Percentiles rank a stretch among this genome's conserved stretches.
Evolutionary conservation across 2,797 vertebrate species (phyloP).

Genomic region (Selene dorsalis): DNA sequence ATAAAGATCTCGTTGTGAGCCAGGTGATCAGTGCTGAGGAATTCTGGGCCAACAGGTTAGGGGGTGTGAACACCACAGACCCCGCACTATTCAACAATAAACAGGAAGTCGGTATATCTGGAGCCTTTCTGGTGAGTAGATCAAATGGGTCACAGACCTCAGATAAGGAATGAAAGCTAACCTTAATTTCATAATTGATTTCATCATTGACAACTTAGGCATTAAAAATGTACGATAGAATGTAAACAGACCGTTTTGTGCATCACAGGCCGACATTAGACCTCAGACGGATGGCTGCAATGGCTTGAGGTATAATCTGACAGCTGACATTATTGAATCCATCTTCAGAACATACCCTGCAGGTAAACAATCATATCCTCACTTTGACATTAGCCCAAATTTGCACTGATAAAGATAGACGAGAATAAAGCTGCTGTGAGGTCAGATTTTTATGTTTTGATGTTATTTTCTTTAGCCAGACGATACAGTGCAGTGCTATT

Average conservation of each 20-base stretch:
- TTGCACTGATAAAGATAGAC: background rate
- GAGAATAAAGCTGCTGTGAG: background rate
- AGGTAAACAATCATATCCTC: constrained; percentile 81
- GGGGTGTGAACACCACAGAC: constrained; percentile 88
- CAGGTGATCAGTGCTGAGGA: constrained; percentile 99
- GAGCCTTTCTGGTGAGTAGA: constrained; percentile 94
- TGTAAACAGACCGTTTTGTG: constrained; percentile 30
- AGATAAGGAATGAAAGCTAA: background rate
- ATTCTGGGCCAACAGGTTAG: constrained; percentile 97
- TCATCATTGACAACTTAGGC: background rate
- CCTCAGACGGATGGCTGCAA: constrained; percentile 99
- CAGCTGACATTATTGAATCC: constrained; percentile 97
- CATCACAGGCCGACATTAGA: constrained; percentile 93
- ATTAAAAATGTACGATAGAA: background rate
- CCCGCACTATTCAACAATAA: constrained; percentile 86
- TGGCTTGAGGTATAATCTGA: constrained; percentile 96
- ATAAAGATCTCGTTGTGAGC: constrained; percentile 99
- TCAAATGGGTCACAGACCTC: background rate
- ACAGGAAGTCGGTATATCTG: constrained; percentile 98
- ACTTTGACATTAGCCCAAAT: background rate
- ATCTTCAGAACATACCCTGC: constrained; percentile 99
- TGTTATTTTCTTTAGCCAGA: background rate
- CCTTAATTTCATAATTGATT: background rate
- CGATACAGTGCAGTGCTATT: background rate
- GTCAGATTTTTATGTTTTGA: background rate